These are phyloP conservation scores for Tuberolachnus salignus DNA, from an alignment of 2,888 invertebrate species.

Conservation along the genomic window DNA sequence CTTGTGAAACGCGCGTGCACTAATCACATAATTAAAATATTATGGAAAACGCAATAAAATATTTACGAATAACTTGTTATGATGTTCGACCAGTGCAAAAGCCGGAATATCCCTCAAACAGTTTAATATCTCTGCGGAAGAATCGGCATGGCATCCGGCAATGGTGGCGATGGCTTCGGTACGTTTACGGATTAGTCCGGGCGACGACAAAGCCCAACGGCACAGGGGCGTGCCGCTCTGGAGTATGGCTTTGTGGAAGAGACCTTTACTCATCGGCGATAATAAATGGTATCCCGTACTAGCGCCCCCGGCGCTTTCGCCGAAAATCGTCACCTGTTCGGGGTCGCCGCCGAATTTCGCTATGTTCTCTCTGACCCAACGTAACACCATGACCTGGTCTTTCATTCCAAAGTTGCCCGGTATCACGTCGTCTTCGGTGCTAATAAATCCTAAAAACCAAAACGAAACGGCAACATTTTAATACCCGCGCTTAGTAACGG, in stretches of 20 bases:
- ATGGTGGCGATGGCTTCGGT: constrained; percentile 33
- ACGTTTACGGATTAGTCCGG: constrained; percentile 21
- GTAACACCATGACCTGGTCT: constrained; percentile 55
- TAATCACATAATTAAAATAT: no score
- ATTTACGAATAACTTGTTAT: constrained; percentile 19
- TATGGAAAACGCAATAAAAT: no score
- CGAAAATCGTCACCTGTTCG: constrained; percentile 53
- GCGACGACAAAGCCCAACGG: constrained; percentile 68
- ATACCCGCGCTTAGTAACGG: no score
- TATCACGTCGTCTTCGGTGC: constrained; percentile 54
- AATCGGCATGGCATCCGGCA: constrained; percentile 22
- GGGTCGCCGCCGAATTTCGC: constrained; percentile 57
- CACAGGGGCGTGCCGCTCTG: constrained; percentile 74
- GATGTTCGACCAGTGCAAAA: constrained; percentile 1
- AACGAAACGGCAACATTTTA: no score
- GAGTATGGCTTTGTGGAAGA: constrained; percentile 70
- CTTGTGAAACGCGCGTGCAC: no score
- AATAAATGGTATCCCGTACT: constrained; percentile 52
- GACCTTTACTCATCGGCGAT: constrained; percentile 60
- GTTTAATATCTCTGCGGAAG: constrained; percentile 21
- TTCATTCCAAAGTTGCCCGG: constrained; percentile 57
- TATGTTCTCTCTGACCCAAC: constrained; percentile 57
- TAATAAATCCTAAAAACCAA: constrained; percentile 50
- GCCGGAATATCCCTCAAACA: constrained; percentile 38
- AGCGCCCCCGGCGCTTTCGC: constrained; percentile 55